Conservation (phyloP, 1,140 invertebrate genomes). For the Procambarus virginalis region DNA sequence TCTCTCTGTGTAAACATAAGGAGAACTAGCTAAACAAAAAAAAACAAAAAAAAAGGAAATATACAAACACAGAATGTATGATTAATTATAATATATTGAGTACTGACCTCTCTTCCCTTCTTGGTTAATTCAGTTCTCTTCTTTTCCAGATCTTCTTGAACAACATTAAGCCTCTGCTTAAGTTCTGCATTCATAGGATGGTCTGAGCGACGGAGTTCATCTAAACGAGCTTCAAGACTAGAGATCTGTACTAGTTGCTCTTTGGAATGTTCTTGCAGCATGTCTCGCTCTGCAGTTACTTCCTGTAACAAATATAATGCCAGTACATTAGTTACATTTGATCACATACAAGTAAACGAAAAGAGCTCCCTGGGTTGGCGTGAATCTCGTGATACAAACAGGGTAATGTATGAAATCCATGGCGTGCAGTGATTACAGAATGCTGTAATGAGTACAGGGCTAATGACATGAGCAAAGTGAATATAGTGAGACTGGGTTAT, state of each 20-base stretch:
- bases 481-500: too few species aligned
- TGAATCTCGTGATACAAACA: too few species aligned
- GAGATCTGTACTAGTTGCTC: conserved; percentile 34
- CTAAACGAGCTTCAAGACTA: conserved; percentile 40
- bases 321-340: too few species aligned
- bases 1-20: too few species aligned
- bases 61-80: not conserved
- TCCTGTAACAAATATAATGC: conserved; percentile 6
- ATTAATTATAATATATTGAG: not conserved
- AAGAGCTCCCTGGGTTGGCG: too few species aligned
- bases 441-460: too few species aligned
- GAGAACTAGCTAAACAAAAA: too few species aligned
- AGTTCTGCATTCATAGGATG: conserved; percentile 21
- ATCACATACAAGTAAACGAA: too few species aligned
- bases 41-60: not conserved
- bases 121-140: conserved; percentile 32
- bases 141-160: conserved; percentile 43
- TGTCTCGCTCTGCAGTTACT: conserved; percentile 21
- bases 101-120: conserved; percentile 34
- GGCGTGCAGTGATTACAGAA: too few species aligned
- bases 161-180: not conserved
- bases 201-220: conserved; percentile 40
- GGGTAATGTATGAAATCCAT: too few species aligned
- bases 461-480: too few species aligned
- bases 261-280: conserved; percentile 30